phyloP scores from a whole-genome alignment of 2,888 invertebrate species.

The Falcaria lacertinaria region DNA sequence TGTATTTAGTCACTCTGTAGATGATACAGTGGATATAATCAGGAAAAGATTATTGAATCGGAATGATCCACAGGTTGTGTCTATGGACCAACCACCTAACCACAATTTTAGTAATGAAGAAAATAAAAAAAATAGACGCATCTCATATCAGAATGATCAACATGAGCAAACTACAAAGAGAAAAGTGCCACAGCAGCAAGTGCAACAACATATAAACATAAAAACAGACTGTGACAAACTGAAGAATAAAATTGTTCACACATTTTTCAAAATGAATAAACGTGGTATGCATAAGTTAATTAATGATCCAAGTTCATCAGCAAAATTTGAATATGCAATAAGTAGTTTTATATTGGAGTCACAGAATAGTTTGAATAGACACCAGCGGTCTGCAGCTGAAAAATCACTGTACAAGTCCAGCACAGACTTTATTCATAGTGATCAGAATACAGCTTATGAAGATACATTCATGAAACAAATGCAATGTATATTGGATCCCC shows the following conservation, averaged over 20 bases:
- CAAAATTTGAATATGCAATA: conserved; percentile 75
- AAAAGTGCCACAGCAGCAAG: conserved; percentile 28
- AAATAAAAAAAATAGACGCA: conserved; percentile 17
- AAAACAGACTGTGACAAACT: conserved; percentile 62
- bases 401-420: conserved; percentile 61
- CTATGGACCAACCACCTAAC: conserved; percentile 24
- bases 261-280: conserved; percentile 75
- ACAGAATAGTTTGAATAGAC: conserved; percentile 67
- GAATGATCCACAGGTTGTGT: conserved; percentile 41
- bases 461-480: conserved; percentile 87
- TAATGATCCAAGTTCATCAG: conserved; percentile 71
- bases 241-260: conserved; percentile 70
- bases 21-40: conserved; percentile 69
- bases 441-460: conserved; percentile 83
- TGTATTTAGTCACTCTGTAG: conserved; percentile 61
- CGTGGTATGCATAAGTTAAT: conserved; percentile 69
- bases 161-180: conserved; percentile 48
- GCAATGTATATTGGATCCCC: conserved; percentile 80
- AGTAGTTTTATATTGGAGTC: conserved; percentile 73
- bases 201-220: conserved; percentile 36
- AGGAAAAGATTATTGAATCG: conserved; percentile 55
- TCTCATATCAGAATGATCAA: conserved; percentile 22
- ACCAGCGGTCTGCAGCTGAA: conserved; percentile 67
- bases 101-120: conserved; percentile 28
- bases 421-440: conserved; percentile 78